These are phyloP conservation scores for Watsonalla cultraria DNA, from an alignment of 2,888 invertebrate genomes.

Conservation along the genomic window DNA sequence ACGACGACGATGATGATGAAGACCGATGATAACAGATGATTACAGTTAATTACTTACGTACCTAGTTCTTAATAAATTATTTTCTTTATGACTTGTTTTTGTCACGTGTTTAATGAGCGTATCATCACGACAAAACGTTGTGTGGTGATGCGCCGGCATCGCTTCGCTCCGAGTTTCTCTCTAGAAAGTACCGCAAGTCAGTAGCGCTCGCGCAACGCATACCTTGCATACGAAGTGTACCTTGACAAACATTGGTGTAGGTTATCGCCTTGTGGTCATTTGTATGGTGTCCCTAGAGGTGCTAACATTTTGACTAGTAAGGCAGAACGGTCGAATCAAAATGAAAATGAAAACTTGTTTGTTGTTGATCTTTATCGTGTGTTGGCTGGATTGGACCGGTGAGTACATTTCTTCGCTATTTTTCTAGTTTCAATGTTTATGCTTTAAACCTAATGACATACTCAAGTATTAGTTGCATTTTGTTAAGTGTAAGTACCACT, in stretches of 20 bases:
- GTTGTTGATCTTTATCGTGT: constrained; percentile 37
- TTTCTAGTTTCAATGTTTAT: neutral
- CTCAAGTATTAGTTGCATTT: no score
- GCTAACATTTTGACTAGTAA: constrained; percentile 35
- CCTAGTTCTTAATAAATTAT: constrained; percentile 3
- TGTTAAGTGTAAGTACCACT: no score
- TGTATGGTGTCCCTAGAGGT: constrained; percentile 67
- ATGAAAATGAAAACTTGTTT: constrained; percentile 51
- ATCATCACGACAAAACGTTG: constrained; percentile 43
- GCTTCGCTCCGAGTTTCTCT: constrained; percentile 65
- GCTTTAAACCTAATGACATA: neutral
- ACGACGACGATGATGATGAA: constrained; percentile 9
- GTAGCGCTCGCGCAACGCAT: constrained; percentile 57
- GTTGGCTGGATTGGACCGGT: constrained; percentile 38
- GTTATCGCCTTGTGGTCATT: constrained; percentile 55
- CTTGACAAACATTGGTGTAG: constrained; percentile 56
- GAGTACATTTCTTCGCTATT: constrained; percentile 15
- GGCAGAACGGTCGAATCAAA: constrained; percentile 34
- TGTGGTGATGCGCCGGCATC: constrained; percentile 40
- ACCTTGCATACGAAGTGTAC: constrained; percentile 73
- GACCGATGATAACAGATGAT: constrained; percentile 8
- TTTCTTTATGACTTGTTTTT: neutral
- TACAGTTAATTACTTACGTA: constrained; percentile 11
- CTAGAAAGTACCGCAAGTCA: constrained; percentile 75
- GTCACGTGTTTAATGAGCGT: constrained; percentile 13